A percentile compares a stretch with the other conserved stretches of the same genome.
Evolutionary conservation across 2,113 vertebrate species (phyloP).

Genomic region (Mesembrinibis cayennensis): DNA sequence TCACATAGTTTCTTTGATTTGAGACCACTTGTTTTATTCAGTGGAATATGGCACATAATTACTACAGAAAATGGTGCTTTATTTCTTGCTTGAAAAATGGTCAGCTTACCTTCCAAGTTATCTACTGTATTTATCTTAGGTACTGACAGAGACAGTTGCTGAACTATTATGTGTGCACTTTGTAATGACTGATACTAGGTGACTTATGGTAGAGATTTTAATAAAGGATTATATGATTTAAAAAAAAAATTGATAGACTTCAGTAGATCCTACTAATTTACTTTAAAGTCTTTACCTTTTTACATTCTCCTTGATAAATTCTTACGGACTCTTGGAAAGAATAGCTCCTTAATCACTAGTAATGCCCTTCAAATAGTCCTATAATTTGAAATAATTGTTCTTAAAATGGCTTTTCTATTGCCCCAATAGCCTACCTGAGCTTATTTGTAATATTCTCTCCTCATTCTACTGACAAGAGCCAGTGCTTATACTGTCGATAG

Average conservation of each 20-base stretch:
- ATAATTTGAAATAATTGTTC: background rate
- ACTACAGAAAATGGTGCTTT: conserved; percentile 32
- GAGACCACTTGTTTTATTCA: conserved; percentile 18
- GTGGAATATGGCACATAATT: conserved; percentile 44
- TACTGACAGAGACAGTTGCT: conserved; percentile 24
- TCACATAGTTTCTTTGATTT: background rate
- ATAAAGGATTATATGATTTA: conserved; percentile 11
- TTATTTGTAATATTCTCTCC: background rate
- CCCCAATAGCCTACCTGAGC: background rate
- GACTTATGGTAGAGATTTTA: conserved; percentile 26
- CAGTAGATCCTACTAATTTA: background rate
- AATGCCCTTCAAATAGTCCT: background rate
- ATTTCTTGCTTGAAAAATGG: conserved; percentile 47
- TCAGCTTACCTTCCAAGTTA: background rate
- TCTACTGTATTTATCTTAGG: conserved; percentile 27
- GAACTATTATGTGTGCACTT: background rate
- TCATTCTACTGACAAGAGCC: background rate
- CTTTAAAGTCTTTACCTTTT: conserved; percentile 9
- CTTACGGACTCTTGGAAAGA: conserved; percentile 16
- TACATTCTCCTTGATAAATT: conserved; percentile 12
- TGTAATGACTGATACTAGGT: background rate
- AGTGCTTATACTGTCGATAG: background rate
- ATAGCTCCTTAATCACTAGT: background rate
- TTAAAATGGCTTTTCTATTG: conserved; percentile 1
- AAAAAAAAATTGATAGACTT: background rate